Evolutionary conservation across 2,888 invertebrate genomes (phyloP).

Genomic region (Pachycephus smyrnensis): DNA sequence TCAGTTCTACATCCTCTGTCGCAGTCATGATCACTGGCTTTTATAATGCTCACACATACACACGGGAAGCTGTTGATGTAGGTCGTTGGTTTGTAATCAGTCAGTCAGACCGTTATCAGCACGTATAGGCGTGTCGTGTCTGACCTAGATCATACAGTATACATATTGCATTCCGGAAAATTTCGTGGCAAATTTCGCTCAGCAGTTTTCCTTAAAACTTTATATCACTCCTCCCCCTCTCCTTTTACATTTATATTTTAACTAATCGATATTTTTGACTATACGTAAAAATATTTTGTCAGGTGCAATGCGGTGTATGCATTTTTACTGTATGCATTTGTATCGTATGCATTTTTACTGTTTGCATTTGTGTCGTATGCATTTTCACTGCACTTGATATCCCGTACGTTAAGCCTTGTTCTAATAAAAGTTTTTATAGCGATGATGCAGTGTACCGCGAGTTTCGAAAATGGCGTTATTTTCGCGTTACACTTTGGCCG

Average conservation of each 20-base stretch:
- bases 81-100: conserved; percentile 59
- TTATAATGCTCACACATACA: conserved; percentile 6
- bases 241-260: background rate
- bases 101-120: conserved; percentile 45
- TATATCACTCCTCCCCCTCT: background rate
- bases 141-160: conserved; percentile 43
- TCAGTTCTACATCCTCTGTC: background rate
- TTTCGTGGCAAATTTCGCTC: background rate
- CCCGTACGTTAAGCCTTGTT: background rate
- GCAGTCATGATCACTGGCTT: background rate
- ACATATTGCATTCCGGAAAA: background rate
- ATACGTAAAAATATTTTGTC: too few species aligned
- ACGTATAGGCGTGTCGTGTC: conserved; percentile 42
- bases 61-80: conserved; percentile 49
- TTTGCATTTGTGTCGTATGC: too few species aligned
- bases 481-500: background rate
- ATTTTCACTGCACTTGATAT: background rate
- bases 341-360: too few species aligned
- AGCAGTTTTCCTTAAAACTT: background rate
- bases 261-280: background rate
- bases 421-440: background rate
- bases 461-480: background rate
- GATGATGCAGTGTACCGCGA: background rate
- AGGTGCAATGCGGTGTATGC: too few species aligned
- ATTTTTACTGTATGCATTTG: background rate